phyloP scores from a whole-genome alignment of 1,140 invertebrate species.

The Drosophila athabasca region DNA sequence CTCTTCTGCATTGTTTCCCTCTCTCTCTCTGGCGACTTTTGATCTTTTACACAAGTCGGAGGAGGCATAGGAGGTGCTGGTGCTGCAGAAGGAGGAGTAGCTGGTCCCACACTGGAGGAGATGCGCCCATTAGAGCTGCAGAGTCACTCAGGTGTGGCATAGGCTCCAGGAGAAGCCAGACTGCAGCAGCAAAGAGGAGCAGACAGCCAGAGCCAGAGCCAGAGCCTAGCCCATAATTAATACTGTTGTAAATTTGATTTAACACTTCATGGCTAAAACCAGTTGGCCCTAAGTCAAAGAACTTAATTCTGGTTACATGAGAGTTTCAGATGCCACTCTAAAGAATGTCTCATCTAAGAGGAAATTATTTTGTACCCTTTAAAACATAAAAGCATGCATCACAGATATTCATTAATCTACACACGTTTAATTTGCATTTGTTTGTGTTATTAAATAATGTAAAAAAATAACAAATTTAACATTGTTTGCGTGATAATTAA shows the following conservation, averaged over 20 bases:
- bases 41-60: constrained; percentile 48
- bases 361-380: no score
- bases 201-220: neutral
- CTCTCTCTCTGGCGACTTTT: constrained; percentile 53
- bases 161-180: constrained; percentile 36
- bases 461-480: no score
- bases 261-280: constrained; percentile 36
- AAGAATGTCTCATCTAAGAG: no score
- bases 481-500: no score
- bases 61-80: constrained; percentile 5
- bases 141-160: constrained; percentile 67
- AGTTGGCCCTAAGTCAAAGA: constrained; percentile 15
- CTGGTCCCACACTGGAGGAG: constrained; percentile 22
- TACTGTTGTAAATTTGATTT: constrained; percentile 53
- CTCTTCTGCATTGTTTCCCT: neutral
- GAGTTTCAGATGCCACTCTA: no score
- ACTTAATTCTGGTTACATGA: neutral
- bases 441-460: no score
- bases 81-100: neutral
- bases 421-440: no score
- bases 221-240: constrained; percentile 51
- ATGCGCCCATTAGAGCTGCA: constrained; percentile 71
- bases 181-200: neutral
- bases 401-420: no score
- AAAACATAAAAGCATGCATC: no score